Evolutionary conservation across 2,797 vertebrate species (phyloP), one percentile per base, ranked within the genome.

Genomic region (Lepus townsendii): DNA sequence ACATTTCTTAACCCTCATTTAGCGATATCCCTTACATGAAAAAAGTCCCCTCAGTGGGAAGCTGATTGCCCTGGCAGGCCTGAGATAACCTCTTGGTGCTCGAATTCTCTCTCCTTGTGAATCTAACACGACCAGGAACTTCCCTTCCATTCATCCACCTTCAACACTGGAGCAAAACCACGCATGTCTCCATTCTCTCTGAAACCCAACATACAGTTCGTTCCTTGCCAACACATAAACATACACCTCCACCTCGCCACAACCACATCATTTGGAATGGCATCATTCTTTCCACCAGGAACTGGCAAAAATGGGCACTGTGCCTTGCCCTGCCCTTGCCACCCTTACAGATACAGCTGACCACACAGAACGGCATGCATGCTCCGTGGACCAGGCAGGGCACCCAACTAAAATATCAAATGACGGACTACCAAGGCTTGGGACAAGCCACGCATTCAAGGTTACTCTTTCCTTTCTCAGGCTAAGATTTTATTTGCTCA

Each of bases 321-420:
- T 13, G 13, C 13, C 16, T 27, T 16, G 30, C n/a, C 35, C 30
- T 17, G 52, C 14, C 22, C 52, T 35, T 7, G 1, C 60, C 30
- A 42, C 32, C 30, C 65, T 69, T 10, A 11, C n/a, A 9, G 83
- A 42, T 16, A n/a, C 4, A 12, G 63, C 17, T 19, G 57, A 76
- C 38, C n/a, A 66, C 54, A 38, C 22, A 30, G 50, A 38, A 32
- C 35, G 19, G 35, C 11, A 2, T 0, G 3, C 35, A 1, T 12
- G 24, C 9, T 4, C 50, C 0, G 0, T 16, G n/a, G n/a, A 16
- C 30, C 30, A 26, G 24, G 65, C 17, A 3, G 22, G 0, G 4
- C 1, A 22, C 22, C 8, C 38, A 22, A 50, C 60, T 71, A 9
- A 47, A 52, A 85, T 52, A 77, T 57, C 47, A 83, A 60, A 52